These are phyloP conservation scores for Aquatica leii DNA, from an alignment of 2,888 invertebrate genomes.

Conservation along the genomic window DNA sequence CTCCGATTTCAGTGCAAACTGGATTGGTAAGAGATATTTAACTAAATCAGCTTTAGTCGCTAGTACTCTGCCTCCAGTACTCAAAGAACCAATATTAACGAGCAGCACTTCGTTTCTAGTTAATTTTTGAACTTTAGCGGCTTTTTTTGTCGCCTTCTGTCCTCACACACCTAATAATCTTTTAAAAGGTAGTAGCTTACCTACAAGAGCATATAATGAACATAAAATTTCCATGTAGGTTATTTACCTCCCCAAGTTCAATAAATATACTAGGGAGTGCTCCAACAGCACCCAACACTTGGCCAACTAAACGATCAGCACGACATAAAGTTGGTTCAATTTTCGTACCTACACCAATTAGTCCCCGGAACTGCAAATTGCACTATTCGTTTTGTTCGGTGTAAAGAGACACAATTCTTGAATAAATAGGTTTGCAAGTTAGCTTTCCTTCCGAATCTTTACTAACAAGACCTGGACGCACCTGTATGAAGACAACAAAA, in stretches of 20 bases:
- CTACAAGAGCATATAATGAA: no score
- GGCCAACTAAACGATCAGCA: constrained; percentile 98
- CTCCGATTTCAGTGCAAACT: constrained; percentile 98
- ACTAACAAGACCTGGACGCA: constrained; percentile 94
- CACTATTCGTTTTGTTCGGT: constrained; percentile 98
- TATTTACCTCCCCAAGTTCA: constrained; percentile 91
- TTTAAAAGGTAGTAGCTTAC: constrained; percentile 93
- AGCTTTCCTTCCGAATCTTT: constrained; percentile 96
- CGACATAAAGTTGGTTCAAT: constrained; percentile 99
- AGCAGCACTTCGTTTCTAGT: constrained; percentile 90
- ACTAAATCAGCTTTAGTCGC: constrained; percentile 97
- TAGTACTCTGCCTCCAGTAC: constrained; percentile 95
- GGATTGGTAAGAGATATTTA: constrained; percentile 97
- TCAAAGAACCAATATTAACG: constrained; percentile 98
- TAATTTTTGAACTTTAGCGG: constrained; percentile 95
- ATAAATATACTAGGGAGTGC: constrained; percentile 97
- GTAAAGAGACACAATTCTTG: constrained; percentile 94
- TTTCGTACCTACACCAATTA: constrained; percentile 98
- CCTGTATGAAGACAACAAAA: constrained; percentile 60
- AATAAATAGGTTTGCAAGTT: constrained; percentile 96
- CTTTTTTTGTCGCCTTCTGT: constrained; percentile 99
- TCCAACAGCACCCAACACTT: constrained; percentile 90
- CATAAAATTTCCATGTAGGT: no score
- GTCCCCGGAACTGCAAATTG: constrained; percentile 99
- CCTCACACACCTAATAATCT: constrained; percentile 95